Base-by-base conservation (phyloP, 2,113 vertebrate genomes). In the Microtus oregoni region DNA sequence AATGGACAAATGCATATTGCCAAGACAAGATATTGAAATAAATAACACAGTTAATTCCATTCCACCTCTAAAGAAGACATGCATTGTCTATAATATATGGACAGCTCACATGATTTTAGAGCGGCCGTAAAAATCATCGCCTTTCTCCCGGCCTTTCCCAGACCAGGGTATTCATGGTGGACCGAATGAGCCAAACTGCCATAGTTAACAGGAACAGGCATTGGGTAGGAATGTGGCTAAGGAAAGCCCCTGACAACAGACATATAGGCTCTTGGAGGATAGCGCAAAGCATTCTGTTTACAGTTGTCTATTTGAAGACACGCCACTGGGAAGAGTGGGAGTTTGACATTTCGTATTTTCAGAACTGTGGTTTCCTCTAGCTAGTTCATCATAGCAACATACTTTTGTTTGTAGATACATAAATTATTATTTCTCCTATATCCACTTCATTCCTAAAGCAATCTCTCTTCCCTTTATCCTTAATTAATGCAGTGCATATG, bases 401-500 rank as follows among this genome's bases (percentile, higher is more conserved):
- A 7, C 10, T 13, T 88, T 91, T 68, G 28, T 7, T 68, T 32
- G 1, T 73, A 38, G 6, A 81, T 92, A 30, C 35, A 20, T 70
- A 86, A 13, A 20, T 55, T 9, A 20, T 87, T 11, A 15, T 90
- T 95, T 85, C 15, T 72, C 4, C 52, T 9, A n/a, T 55, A 30
- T 32, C 86, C 86, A 93, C 73, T 82, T 32, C n/a, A 50, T 78
- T 41, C 67, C 70, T 86, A 26, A 35, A 77, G 44, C 73, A 90
- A 2, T 85, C n/a, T 79, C 76, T 90, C 26, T 10, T 65, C 88
- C n/a, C 7, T 68, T 76, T 28, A 15, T 92, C 7, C 13, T 93
- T 93, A 58, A 88, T 85, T 91, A 90, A 91, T 94, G 92, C 7
- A 22, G 35, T 65, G 88, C 50, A 72, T 92, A 67, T 81, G 82